Percentiles rank a stretch among this genome's conserved stretches.
phyloP scores from a whole-genome alignment of 1,140 invertebrate species.

The Liolophura sinensis region DNA sequence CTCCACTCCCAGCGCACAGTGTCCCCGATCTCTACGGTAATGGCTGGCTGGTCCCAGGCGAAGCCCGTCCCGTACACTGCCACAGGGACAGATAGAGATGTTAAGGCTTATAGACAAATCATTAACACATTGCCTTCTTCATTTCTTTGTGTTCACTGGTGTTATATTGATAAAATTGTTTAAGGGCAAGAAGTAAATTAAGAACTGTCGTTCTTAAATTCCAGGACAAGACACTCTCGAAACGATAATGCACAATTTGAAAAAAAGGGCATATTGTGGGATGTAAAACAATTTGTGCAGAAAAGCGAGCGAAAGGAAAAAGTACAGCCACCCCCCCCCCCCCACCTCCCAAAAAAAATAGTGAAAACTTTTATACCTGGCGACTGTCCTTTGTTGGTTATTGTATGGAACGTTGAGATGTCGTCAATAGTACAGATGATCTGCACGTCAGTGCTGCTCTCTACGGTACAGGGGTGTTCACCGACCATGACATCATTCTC shows the following conservation, averaged over 20 bases:
- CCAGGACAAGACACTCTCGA: no score
- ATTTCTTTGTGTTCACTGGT: no score
- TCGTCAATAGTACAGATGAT: slow-evolving; percentile 37
- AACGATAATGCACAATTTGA: no score
- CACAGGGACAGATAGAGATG: no score
- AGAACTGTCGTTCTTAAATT: no score
- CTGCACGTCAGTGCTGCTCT: slow-evolving; percentile 19
- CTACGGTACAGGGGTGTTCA: slow-evolving; percentile 27
- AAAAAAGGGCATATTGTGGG: no score
- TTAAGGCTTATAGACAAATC: no score
- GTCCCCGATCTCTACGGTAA: slow-evolving; percentile 31
- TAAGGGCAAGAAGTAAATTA: no score
- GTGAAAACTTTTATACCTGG: slow-evolving; percentile 23
- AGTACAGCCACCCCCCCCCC: no score
- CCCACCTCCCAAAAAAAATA: not conserved
- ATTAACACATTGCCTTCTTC: no score
- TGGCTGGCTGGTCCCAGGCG: slow-evolving; percentile 26
- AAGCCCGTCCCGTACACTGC: slow-evolving; percentile 24
- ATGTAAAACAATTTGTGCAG: no score
- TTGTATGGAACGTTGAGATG: slow-evolving; percentile 25
- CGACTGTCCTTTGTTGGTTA: slow-evolving; percentile 36
- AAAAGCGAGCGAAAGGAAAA: not conserved
- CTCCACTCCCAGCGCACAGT: slow-evolving; percentile 39
- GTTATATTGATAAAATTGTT: no score
- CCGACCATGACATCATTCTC: slow-evolving; percentile 38